Conservation (phyloP, 1,140 invertebrate genomes). For the Drosophila parabipectinata region DNA sequence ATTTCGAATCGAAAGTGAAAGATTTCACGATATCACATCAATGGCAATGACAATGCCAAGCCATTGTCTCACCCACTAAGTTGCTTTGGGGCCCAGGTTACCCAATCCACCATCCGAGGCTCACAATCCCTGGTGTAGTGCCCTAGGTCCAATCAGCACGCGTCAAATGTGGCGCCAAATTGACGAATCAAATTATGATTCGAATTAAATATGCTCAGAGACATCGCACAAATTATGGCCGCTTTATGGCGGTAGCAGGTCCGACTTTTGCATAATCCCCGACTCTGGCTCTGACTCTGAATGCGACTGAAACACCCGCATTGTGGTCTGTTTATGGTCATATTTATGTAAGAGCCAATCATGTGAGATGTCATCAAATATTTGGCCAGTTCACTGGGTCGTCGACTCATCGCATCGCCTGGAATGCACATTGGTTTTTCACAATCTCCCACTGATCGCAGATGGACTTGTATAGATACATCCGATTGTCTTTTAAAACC, state of each 20-base stretch:
- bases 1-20: conserved; percentile 42
- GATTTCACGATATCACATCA: conserved; percentile 33
- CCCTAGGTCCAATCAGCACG: conserved; percentile 55
- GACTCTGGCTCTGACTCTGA: conserved; percentile 8
- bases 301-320: conserved; percentile 64
- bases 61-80: conserved; percentile 52
- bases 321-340: conserved; percentile 58
- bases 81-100: conserved; percentile 21
- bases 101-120: conserved; percentile 3
- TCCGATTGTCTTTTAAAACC: conserved; percentile 70
- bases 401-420: conserved; percentile 25
- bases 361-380: conserved; percentile 51
- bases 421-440: conserved; percentile 63
- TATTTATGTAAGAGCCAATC: conserved; percentile 59
- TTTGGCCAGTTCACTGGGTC: conserved; percentile 37
- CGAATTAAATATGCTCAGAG: conserved; percentile 32
- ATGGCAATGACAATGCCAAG: conserved; percentile 43
- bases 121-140: conserved; percentile 12
- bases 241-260: conserved; percentile 32
- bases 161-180: conserved; percentile 70
- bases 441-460: conserved; percentile 39
- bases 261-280: conserved; percentile 66
- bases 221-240: conserved; percentile 21
- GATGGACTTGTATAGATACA: conserved; percentile 49
- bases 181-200: conserved; percentile 52